Base-by-base conservation (phyloP, 30 jellyfish, hydroid and myxozoan genomes). In the Turritopsis rubra region DNA sequence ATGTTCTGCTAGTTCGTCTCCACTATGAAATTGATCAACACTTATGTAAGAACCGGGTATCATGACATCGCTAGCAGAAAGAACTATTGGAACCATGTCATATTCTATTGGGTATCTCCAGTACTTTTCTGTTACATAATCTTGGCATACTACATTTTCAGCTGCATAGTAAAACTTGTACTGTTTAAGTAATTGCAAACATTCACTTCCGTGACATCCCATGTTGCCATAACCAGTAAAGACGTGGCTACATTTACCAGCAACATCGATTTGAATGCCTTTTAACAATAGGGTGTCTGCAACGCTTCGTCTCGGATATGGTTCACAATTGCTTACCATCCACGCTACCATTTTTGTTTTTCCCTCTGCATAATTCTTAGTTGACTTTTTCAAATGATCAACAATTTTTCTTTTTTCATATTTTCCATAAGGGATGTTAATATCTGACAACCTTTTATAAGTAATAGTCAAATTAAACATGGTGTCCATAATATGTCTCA, bases 281-380 rank as follows among this genome's bases (percentile, higher is more conserved):
- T 83, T 84, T 29, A 81, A 66, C 21, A 91, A 30, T 68, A 82
- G 73, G 16, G 74, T 95, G 52, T 91, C 80, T 21, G 72, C 88
- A 83, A 85, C 96, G 16, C 96, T 76, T 16, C 81, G 16, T 68
- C 77, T 9, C 19, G 77, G 9, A 27, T 68, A 53, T 21, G 87
- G 86, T 4, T 90, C 97, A 80, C 97, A 91, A 71, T 91, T 94
- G 31, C 95, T 81, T 71, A 82, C 90, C 81, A 86, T 89, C 93
- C 94, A 91, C n/a, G 76, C 93, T 1, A 86, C 95, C 82, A 72
- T 83, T 28, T 89, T 89, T 7, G 88, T 76, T 72, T 91, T 91
- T 20, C 93, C 96, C 1, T 53, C 71, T 0, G 97, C 91, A 75
- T 80, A 86, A 80, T 91, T 85, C n/a, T 9, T 54, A 18, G 54